Evolutionary conservation across 2,113 vertebrate species (phyloP).

Genomic region (Rissa tridactyla): DNA sequence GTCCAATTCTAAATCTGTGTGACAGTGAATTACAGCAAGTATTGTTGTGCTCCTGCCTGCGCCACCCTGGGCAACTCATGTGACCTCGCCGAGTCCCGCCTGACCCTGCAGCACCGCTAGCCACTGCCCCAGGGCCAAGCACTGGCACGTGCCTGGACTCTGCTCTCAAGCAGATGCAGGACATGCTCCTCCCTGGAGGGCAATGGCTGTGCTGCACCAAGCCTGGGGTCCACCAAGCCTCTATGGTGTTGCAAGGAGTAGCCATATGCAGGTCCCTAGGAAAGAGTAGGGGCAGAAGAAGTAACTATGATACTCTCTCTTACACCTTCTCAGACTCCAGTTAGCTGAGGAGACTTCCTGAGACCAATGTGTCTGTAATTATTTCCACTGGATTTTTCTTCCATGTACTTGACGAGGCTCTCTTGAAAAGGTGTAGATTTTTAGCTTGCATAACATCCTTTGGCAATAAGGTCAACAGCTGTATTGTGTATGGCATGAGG

Average conservation of each 20-base stretch:
- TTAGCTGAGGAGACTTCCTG: not conserved
- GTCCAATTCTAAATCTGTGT: not conserved
- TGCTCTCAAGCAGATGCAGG: not conserved
- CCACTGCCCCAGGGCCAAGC: not conserved
- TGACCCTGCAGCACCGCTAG: not conserved
- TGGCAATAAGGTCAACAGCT: not conserved
- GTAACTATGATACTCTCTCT: not conserved
- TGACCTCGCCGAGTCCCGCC: accelerated
- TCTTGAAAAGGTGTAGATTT: not conserved
- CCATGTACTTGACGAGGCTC: not conserved
- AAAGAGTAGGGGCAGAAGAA: not conserved
- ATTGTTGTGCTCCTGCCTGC: not conserved
- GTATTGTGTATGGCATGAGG: not conserved
- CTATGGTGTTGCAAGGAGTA: not conserved
- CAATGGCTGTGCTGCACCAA: not conserved
- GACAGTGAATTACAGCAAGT: not conserved
- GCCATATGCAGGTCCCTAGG: accelerated
- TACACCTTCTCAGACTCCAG: not conserved
- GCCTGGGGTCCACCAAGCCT: not conserved
- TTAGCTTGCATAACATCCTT: not conserved
- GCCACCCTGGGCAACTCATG: not conserved
- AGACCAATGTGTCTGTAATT: not conserved
- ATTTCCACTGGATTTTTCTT: not conserved
- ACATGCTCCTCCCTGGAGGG: accelerated
- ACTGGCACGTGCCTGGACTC: accelerated